Conservation (phyloP, 2,113 vertebrate genomes). For the Macaca mulatta region DNA sequence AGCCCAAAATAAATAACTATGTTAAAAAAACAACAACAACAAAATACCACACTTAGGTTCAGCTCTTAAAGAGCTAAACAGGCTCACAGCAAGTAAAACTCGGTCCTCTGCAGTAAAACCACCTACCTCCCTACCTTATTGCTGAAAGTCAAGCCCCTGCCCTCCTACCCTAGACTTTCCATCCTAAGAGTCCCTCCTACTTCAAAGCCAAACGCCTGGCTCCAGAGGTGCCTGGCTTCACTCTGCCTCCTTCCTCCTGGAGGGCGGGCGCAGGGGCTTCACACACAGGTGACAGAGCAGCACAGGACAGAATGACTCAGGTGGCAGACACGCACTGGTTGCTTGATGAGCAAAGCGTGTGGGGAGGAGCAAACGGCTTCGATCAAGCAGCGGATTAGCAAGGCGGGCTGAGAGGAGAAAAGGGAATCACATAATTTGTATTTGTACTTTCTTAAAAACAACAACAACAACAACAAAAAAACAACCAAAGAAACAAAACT, state of each 20-base stretch:
- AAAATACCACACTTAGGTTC: background rate
- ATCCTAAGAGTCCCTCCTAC: background rate
- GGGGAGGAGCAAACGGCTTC: background rate
- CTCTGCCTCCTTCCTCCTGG: background rate
- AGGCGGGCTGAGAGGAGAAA: background rate
- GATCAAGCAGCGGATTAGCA: background rate
- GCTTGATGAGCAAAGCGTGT: background rate
- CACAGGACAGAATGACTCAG: too few species aligned
- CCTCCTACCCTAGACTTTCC: background rate
- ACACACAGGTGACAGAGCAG: background rate
- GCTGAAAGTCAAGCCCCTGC: background rate
- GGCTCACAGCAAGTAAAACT: background rate
- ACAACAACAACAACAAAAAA: background rate
- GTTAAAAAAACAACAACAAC: background rate
- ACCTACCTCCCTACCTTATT: background rate
- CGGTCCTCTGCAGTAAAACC: background rate
- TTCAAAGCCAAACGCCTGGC: background rate
- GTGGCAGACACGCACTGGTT: background rate
- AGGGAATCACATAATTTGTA: background rate
- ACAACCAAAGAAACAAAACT: background rate
- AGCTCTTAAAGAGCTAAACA: background rate
- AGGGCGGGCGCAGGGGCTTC: background rate
- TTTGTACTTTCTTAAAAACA: background rate
- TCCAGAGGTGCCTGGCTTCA: background rate
- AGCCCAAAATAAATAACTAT: constrained; percentile 56